Percentiles rank a stretch among this genome's conserved stretches.
phyloP scores from a whole-genome alignment of 2,113 vertebrate species.

The Apaloderma vittatum region DNA sequence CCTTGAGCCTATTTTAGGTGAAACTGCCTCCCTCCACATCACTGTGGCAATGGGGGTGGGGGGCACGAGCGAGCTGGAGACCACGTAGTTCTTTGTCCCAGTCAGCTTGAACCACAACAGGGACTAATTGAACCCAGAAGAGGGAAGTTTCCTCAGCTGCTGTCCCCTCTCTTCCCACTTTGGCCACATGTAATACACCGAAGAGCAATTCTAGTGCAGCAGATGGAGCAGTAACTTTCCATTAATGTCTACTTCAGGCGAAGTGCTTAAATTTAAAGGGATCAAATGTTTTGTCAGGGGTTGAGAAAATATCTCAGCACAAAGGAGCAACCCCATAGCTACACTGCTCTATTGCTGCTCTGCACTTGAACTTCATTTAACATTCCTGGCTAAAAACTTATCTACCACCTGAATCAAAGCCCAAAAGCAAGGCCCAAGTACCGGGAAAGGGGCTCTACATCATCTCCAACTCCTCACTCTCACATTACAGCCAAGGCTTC shows the following conservation, averaged over 20 bases:
- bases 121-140: not conserved
- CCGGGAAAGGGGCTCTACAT: not conserved
- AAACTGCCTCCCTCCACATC: too few species aligned
- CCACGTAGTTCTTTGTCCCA: too few species aligned
- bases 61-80: too few species aligned
- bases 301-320: not conserved
- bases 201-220: slow-evolving; percentile 11
- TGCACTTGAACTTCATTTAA: not conserved
- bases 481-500: not conserved
- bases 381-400: not conserved
- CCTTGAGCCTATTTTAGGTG: too few species aligned
- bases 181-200: not conserved
- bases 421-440: not conserved
- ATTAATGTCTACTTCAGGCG: not conserved
- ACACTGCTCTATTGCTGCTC: not conserved
- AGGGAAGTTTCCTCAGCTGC: not conserved
- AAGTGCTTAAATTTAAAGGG: slow-evolving; percentile 10
- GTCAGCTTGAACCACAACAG: not conserved
- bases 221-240: slow-evolving; percentile 29
- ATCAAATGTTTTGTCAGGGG: slow-evolving; percentile 5
- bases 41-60: too few species aligned
- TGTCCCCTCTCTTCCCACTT: not conserved
- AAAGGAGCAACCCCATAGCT: not conserved
- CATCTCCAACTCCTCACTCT: not conserved
- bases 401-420: not conserved